Evolutionary conservation across 2,888 invertebrate species (phyloP), one percentile per base, ranked within the genome.

Genomic region (Alcis repandata): DNA sequence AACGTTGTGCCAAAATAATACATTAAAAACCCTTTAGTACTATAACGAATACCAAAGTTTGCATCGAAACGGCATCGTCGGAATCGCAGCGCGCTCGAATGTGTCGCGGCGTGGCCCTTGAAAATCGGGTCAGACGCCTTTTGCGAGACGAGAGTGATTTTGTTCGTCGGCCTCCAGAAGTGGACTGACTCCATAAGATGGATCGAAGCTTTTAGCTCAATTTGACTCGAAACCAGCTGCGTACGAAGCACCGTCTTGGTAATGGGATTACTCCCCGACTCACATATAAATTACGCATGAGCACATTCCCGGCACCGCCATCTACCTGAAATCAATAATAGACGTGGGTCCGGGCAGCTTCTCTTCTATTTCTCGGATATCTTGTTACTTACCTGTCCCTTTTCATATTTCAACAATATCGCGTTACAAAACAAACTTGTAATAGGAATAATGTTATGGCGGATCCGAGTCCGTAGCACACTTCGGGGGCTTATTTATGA

Each of bases 201-300:
- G 88, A 90, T 90, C 85, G 89, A 88, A 83, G 90, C 90, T 91
- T 91, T 91, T 90, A 91, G 87, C 83, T 86, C 88, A 86, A 89
- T 89, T 87, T 86, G 83, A 84, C 82, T 84, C 78, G 66, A 72
- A 79, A 78, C 70, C 85, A 86, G 87, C 84, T 88, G 85, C 81
- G 84, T 84, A 85, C 83, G 79, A 84, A 85, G 80, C 84, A 77
- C 74, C 73, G 70, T 74, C 69, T 73, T 68, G 77, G 82, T 85
- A 85, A 85, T 84, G 79, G 79, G 79, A 85, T 87, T 84, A 86
- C 80, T 79, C 71, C 69, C 73, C 76, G 80, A 78, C 78, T 83
- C 78, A 74, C 75, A 77, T 84, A 85, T 87, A 85, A 86, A 86
- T 84, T 83, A 87, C 84, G 80, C 82, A 83, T 82, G 81, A 84